Evolutionary conservation across 2,797 vertebrate genomes (phyloP).

Genomic region (Esox lucius): DNA sequence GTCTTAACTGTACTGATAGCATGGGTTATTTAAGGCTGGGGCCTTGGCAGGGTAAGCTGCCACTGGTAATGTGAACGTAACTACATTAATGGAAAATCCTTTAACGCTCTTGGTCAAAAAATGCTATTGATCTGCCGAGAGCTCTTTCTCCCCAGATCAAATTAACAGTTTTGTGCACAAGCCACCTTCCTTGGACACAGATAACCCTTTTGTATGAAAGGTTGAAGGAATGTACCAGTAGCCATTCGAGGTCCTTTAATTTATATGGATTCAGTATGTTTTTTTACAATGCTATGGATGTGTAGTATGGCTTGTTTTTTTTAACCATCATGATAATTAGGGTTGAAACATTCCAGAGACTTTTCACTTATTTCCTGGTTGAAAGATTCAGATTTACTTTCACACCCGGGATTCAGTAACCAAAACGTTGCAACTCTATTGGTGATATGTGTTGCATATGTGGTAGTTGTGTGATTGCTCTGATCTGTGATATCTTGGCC

Average conservation of each 20-base stretch:
- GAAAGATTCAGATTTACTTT: no score
- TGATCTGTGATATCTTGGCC: background rate
- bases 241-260: background rate
- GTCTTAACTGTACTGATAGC: slow-evolving; percentile 52
- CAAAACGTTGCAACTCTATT: background rate
- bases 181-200: background rate
- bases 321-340: background rate
- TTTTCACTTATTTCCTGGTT: no score
- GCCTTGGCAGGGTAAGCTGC: background rate
- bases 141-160: slow-evolving; percentile 27
- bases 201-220: background rate
- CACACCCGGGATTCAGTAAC: no score
- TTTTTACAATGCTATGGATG: background rate
- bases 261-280: no score
- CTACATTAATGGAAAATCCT: slow-evolving; percentile 7
- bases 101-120: slow-evolving; percentile 25
- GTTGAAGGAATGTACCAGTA: background rate
- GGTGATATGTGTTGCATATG: background rate
- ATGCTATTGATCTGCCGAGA: slow-evolving; percentile 18
- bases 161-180: slow-evolving; percentile 9
- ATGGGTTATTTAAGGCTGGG: slow-evolving; percentile 58
- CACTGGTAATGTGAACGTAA: slow-evolving; percentile 16
- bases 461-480: background rate
- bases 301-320: background rate
- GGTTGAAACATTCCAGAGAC: no score